Evolutionary conservation across 2,797 vertebrate genomes (phyloP), one percentile per base, ranked within the genome.

Genomic region (Oreochromis mossambicus): DNA sequence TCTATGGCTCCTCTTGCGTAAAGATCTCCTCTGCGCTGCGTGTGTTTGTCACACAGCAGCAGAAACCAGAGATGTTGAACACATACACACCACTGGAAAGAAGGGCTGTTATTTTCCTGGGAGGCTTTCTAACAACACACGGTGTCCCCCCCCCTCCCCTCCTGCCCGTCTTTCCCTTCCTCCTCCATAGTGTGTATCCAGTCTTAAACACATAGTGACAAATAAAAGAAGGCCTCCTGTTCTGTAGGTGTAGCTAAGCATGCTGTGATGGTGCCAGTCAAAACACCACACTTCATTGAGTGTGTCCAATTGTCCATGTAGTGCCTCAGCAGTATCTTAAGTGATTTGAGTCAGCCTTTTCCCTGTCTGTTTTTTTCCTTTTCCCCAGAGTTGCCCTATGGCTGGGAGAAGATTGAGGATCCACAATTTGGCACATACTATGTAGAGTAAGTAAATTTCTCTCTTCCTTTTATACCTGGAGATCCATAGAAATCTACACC

Each of bases 401-500:
- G 98, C 86, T 99, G 99, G 98, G 99, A 99, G 94, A 99, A 97
- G 96, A 99, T 99, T 84, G 98, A 98, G 86, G 99, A 99, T 90
- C 99, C 98, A 52, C 98, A 99, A 61, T 99, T 97, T 2, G 99
- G 99, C 86, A 98, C 96, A 13, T 99, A 99, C 77, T 99, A 97
- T 1, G 98, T 99, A 13, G 98, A 99, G 99, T 99, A 94, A 99
- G 98, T 98, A 88, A 85, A 91, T 41, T 26, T 56, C 32, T 80
- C 29, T 26, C 24, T 12, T 29, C 24, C 43, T 73, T 48, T 73
- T 48, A 15, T 55, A 81, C 80, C 77, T 80, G 34, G 19, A 3
- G 46, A 55, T 6, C 14, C 63, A 77, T 56, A 24, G 19, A 77
- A 21, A 86, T 66, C 36, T 86, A 13, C 75, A 54, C 82, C 77